Conservation (phyloP, 2,797 vertebrate genomes). For the Sebastes hopkinsi region DNA sequence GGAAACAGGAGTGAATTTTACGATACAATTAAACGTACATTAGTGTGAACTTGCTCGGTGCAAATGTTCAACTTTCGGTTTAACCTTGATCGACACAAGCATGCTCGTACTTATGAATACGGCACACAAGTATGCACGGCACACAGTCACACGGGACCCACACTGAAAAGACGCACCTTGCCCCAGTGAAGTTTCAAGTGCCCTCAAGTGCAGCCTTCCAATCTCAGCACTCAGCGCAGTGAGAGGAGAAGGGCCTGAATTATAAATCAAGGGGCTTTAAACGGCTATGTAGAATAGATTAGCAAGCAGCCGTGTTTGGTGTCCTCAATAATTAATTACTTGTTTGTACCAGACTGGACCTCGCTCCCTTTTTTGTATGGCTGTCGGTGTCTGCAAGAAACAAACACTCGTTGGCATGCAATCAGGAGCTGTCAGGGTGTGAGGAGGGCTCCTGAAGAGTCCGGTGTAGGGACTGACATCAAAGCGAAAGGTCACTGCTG, state of each 20-base stretch:
- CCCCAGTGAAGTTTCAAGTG: slow-evolving; percentile 46
- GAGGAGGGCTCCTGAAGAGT: slow-evolving; percentile 37
- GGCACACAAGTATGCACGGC: background rate
- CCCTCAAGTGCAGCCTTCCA: slow-evolving; percentile 35
- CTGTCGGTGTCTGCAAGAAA: slow-evolving; percentile 54
- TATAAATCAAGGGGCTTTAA: slow-evolving; percentile 74
- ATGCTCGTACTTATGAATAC: background rate
- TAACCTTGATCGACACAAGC: background rate
- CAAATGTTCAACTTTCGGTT: background rate
- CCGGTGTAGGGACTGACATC: slow-evolving; percentile 22
- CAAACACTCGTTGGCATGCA: slow-evolving; percentile 52
- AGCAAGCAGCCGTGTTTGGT: slow-evolving; percentile 66
- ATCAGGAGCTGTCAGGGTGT: slow-evolving; percentile 37
- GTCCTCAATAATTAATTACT: slow-evolving; percentile 79
- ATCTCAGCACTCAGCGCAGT: slow-evolving; percentile 36
- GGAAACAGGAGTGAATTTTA: slow-evolving; percentile 9
- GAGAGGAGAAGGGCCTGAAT: slow-evolving; percentile 63
- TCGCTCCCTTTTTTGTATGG: slow-evolving; percentile 42
- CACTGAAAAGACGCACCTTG: slow-evolving; percentile 11
- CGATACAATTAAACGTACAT: slow-evolving; percentile 22
- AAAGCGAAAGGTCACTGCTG: slow-evolving; percentile 33
- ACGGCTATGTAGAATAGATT: slow-evolving; percentile 65
- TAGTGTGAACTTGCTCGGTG: background rate
- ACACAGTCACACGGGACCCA: slow-evolving; percentile 8
- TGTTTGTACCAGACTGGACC: slow-evolving; percentile 74